A percentile compares a stretch with the other conserved stretches of the same genome.
Evolutionary conservation across 2,797 vertebrate species (phyloP).

Genomic region (Enteromius mattozi): DNA sequence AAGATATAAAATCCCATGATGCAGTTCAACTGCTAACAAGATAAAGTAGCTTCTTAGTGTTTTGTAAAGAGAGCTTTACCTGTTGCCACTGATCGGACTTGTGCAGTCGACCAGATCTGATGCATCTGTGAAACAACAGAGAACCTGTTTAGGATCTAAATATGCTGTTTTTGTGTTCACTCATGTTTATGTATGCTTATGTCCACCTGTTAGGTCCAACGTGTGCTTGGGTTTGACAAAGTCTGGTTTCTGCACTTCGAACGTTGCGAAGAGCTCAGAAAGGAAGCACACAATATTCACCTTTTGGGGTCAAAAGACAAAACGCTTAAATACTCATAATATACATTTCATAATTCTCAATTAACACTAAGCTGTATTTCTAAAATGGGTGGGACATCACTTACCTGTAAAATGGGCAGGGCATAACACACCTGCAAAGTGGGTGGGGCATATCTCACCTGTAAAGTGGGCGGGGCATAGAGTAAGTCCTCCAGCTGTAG

Average conservation of each 20-base stretch:
- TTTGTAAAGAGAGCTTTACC: constrained; percentile 25
- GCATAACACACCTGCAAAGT: constrained; percentile 74
- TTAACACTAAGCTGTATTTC: constrained; percentile 64
- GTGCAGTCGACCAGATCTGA: constrained; percentile 76
- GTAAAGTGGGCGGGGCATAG: constrained; percentile 83
- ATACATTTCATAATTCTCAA: background rate
- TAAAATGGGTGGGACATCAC: constrained; percentile 54
- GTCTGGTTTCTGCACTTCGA: constrained; percentile 87
- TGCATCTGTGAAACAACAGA: constrained; percentile 69
- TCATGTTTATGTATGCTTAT: constrained; percentile 8
- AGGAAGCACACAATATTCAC: constrained; percentile 88
- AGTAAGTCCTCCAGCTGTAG: constrained; percentile 88
- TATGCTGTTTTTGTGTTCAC: background rate
- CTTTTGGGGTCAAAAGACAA: constrained; percentile 65
- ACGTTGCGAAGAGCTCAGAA: constrained; percentile 86
- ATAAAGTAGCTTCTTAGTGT: background rate
- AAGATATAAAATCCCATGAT: constrained; percentile 39
- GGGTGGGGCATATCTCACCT: constrained; percentile 69
- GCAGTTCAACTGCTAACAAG: background rate
- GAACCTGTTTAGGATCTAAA: constrained; percentile 13
- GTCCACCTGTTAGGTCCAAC: constrained; percentile 78
- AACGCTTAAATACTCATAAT: background rate
- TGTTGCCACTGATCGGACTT: constrained; percentile 77
- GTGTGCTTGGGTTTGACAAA: constrained; percentile 83
- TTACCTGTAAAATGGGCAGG: background rate